Base-by-base conservation (phyloP, 2,797 vertebrate species). In the Hozukius guyotensis region DNA sequence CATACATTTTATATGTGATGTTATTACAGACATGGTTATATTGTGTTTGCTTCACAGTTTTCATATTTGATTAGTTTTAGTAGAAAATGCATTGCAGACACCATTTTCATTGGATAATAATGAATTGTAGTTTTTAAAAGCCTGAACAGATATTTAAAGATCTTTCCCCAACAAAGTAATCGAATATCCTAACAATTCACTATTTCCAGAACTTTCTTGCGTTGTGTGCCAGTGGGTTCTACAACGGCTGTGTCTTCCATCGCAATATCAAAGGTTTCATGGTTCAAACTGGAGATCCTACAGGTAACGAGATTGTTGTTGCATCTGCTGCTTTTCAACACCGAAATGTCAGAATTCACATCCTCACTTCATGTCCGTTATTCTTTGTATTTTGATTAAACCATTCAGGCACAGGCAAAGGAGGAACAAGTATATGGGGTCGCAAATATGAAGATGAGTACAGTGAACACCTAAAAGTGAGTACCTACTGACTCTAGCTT, bases 241-340 rank as follows among this genome's bases (percentile, higher is more conserved):
- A 99, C 95, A 97, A 72, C 34, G 97, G 97, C 18, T 97, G 96
- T 73, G 6, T 96, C 84, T 99, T 99, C 92, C 98, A 99, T 89
- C 94, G 98, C 78, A 99, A 99, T 86, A 98, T 99, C 89, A 99
- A 99, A 92, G 98, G 99, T 34, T 99, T 99, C 94, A 99, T 99
- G 97, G 97, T 98, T 70, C 99, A 99, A 92, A 99, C 98, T 0
- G 99, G 98, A 86, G 99, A 99, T 90, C 98, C 98, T 1, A 96
- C 97, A 94, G 98, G 99, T 99, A 94, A 34, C 6, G 1, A 1
- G 4, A 4, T 16, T 42, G 12, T 6, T 4, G 4, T 3, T 42
- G 3, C 27, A 18, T 13, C 20, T 14, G 22, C 59, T 49, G n/a
- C 32, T 38, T 64, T 24, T 60, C 10, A 27, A 5, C 5, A 7